Evolutionary conservation across 1,140 invertebrate species (phyloP).

Genomic region (Bombus waltoni): DNA sequence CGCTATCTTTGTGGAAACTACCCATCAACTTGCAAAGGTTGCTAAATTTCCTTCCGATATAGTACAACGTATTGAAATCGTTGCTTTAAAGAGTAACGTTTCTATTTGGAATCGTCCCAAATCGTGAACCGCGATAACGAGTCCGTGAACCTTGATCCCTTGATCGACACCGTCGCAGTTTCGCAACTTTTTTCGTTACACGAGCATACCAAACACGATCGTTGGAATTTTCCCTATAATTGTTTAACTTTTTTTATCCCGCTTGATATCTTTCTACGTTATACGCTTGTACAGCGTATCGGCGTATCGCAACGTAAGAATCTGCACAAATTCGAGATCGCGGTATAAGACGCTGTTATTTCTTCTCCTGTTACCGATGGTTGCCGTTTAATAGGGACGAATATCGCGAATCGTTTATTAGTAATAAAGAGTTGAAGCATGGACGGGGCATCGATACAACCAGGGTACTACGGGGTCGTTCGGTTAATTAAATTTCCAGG

Average conservation of each 20-base stretch:
- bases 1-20: no score
- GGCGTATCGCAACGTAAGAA: no score
- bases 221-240: neutral
- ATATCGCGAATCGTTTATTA: slow-evolving; percentile 20
- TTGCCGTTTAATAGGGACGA: no score
- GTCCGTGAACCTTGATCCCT: slow-evolving; percentile 3
- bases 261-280: no score
- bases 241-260: no score
- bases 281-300: no score
- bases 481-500: slow-evolving; percentile 30
- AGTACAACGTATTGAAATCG: no score
- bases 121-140: neutral
- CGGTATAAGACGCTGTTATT: neutral
- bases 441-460: neutral
- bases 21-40: no score
- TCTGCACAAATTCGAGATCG: no score
- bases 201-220: no score
- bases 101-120: neutral
- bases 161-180: neutral
- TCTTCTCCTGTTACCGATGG: neutral
- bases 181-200: neutral
- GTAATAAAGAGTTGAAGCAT: neutral
- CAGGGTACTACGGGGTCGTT: neutral
- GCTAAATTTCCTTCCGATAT: no score
- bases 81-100: neutral